Percentiles rank a stretch among this genome's conserved stretches.
phyloP scores from a whole-genome alignment of 2,797 vertebrate genomes.

The Mus caroli region DNA sequence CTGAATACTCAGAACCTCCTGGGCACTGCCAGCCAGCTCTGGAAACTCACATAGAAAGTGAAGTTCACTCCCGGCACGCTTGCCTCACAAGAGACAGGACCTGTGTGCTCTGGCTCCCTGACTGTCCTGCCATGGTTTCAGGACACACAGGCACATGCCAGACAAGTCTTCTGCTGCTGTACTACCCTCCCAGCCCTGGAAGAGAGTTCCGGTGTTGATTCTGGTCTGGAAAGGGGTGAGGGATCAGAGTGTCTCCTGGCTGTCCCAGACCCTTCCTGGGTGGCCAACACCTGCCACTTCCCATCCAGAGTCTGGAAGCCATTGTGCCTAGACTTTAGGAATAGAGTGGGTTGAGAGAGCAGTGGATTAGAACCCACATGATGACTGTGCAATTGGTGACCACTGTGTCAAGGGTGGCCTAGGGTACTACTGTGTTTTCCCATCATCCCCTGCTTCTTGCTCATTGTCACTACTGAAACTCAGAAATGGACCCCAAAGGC shows the following conservation, averaged over 20 bases:
- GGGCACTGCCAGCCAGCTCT: background rate
- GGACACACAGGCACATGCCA: background rate
- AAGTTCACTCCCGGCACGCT: background rate
- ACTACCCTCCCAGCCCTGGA: background rate
- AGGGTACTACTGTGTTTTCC: background rate
- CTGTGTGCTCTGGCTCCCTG: background rate
- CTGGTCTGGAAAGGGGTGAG: background rate
- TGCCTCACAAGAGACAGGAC: background rate
- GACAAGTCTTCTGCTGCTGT: background rate
- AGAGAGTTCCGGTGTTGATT: background rate
- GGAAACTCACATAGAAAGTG: background rate
- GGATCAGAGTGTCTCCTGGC: background rate
- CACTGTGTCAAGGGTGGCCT: background rate
- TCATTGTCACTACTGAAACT: background rate
- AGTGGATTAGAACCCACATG: background rate
- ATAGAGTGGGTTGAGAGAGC: background rate
- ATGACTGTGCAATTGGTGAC: no score
- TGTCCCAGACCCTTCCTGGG: background rate
- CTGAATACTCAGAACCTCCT: background rate
- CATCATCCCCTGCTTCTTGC: background rate
- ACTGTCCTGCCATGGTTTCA: background rate
- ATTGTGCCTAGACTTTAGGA: background rate
- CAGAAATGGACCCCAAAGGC: background rate
- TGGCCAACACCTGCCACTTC: background rate
- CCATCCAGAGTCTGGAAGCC: background rate